Percentiles rank a stretch among this genome's conserved stretches.
phyloP scores from a whole-genome alignment of 2,888 invertebrate genomes.

The Melieria omissa region DNA sequence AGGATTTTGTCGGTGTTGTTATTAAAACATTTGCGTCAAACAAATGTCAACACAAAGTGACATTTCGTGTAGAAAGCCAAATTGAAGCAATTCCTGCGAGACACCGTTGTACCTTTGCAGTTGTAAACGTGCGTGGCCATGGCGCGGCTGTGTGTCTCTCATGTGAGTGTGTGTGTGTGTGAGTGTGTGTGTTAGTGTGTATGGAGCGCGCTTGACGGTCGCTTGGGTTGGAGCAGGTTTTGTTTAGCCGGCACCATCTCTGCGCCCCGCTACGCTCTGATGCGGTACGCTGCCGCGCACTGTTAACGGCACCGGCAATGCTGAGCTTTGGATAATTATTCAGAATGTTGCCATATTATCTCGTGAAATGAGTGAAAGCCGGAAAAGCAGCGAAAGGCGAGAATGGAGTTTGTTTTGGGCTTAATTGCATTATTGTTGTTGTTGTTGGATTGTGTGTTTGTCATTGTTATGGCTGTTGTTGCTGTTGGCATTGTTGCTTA shows the following conservation, averaged over 20 bases:
- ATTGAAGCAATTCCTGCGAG: slow-evolving; percentile 26
- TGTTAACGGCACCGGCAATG: too few species aligned
- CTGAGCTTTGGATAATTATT: too few species aligned
- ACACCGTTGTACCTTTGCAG: not conserved
- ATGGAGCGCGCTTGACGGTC: not conserved
- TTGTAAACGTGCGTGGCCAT: not conserved
- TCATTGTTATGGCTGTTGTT: slow-evolving; percentile 1
- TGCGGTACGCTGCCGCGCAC: too few species aligned
- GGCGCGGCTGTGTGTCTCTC: not conserved
- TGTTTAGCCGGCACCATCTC: not conserved
- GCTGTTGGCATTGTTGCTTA: not conserved
- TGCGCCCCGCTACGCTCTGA: not conserved
- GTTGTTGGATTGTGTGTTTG: slow-evolving; percentile 10
- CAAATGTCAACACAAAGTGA: slow-evolving; percentile 24
- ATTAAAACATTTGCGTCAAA: slow-evolving; percentile 27
- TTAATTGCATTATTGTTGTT: slow-evolving; percentile 11
- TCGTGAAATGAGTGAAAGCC: slow-evolving; percentile 19
- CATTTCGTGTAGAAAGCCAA: slow-evolving; percentile 24
- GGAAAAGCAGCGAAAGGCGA: not conserved
- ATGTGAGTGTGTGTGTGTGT: not conserved
- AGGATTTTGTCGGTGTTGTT: slow-evolving; percentile 14
- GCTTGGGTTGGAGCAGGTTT: not conserved
- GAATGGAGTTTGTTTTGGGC: not conserved
- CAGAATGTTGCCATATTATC: slow-evolving; percentile 6
- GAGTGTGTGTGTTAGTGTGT: slow-evolving; percentile 9